Conservation (phyloP, 2,888 invertebrate species). For the Drosophila mayaguana region DNA sequence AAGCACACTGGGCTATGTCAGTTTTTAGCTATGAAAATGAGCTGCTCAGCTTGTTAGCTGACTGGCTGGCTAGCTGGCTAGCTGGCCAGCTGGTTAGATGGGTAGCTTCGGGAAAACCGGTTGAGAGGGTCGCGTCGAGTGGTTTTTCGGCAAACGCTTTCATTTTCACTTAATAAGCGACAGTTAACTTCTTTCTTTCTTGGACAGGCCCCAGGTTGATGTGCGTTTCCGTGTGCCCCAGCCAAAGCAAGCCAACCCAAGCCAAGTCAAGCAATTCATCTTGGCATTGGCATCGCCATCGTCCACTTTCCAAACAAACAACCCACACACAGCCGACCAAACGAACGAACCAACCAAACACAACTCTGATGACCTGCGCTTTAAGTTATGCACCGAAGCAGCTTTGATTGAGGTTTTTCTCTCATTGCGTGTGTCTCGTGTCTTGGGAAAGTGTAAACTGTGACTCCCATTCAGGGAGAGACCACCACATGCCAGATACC, state of each 20-base stretch:
- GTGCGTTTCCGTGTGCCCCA: conserved; percentile 74
- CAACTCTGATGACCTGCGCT: conserved; percentile 69
- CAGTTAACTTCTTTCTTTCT: conserved; percentile 76
- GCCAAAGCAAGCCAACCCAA: conserved; percentile 1
- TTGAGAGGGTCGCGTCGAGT: conserved; percentile 54
- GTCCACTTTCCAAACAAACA: conserved; percentile 77
- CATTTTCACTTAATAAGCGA: conserved; percentile 79
- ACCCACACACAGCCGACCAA: conserved; percentile 44
- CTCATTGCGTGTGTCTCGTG: conserved; percentile 53
- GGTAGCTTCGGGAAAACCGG: conserved; percentile 64
- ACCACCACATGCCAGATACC: conserved; percentile 30
- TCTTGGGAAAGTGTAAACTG: conserved; percentile 76
- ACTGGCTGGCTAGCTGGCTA: conserved; percentile 12
- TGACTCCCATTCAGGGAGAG: conserved; percentile 65
- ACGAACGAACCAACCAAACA: conserved; percentile 2
- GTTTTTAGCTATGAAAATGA: conserved; percentile 54
- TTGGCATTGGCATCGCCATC: conserved; percentile 62
- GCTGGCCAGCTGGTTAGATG: conserved; percentile 21
- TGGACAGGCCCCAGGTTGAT: conserved; percentile 60
- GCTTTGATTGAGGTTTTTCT: conserved; percentile 78
- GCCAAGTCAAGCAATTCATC: conserved; percentile 53
- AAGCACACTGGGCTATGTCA: conserved; percentile 6
- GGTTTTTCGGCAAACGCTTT: conserved; percentile 77
- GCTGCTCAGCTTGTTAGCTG: conserved; percentile 39
- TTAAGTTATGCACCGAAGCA: conserved; percentile 72